Evolutionary conservation across 92 coral and sea anemone species (phyloP).

Genomic region (Micromussa lordhowensis): DNA sequence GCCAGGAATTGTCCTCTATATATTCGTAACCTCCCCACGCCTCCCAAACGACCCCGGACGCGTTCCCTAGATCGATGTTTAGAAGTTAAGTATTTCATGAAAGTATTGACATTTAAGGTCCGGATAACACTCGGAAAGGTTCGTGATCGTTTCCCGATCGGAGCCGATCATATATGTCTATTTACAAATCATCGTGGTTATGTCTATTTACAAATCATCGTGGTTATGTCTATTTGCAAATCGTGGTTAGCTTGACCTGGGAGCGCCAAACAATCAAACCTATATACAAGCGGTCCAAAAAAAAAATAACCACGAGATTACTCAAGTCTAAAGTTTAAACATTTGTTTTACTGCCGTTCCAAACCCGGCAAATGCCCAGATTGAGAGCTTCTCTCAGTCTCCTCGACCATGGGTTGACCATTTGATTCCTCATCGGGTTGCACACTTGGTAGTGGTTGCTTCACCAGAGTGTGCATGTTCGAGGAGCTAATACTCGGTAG

Average conservation of each 20-base stretch:
- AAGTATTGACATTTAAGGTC: neutral
- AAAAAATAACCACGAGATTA: neutral
- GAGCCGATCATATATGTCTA: neutral
- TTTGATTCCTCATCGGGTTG: neutral
- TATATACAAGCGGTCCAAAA: neutral
- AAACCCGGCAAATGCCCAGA: neutral
- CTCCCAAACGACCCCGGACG: constrained; percentile 1
- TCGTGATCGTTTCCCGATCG: neutral
- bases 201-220: neutral
- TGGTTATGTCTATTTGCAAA: no score
- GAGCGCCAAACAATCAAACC: neutral
- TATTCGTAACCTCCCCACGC: neutral
- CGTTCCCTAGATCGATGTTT: neutral
- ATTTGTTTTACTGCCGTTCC: neutral
- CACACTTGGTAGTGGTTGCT: constrained; percentile 11
- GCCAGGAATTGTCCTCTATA: neutral
- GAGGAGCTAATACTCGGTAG: constrained; percentile 16
- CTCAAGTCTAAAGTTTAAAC: neutral
- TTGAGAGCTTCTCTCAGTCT: neutral
- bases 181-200: neutral
- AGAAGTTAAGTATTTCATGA: neutral
- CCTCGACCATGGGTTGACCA: neutral
- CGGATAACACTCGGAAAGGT: neutral
- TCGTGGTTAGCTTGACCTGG: neutral
- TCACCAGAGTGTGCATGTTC: neutral